A percentile compares a stretch with the other conserved stretches of the same genome.
These are phyloP conservation scores for Saguinus midas DNA, from an alignment of 2,113 vertebrate genomes.

Conservation along the genomic window DNA sequence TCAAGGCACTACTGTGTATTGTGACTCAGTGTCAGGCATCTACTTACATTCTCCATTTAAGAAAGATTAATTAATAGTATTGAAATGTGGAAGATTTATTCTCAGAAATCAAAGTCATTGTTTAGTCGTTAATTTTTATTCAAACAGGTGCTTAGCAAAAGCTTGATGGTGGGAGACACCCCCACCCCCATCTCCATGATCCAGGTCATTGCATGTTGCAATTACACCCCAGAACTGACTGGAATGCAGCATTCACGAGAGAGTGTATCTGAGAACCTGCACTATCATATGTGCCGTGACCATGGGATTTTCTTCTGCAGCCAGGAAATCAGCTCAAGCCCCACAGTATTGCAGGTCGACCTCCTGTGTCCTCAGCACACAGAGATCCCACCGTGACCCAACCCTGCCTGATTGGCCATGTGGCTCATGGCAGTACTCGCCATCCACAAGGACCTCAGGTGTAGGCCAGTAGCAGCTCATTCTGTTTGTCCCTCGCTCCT, in stretches of 20 bases:
- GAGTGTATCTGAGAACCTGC: neutral
- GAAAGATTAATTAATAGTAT: neutral
- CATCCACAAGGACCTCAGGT: neutral
- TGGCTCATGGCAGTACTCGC: too few relatives aligned
- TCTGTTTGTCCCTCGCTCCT: neutral
- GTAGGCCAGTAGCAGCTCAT: neutral
- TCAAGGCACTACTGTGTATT: neutral
- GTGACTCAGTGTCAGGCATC: neutral
- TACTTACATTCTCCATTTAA: neutral
- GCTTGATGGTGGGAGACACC: rapidly evolving
- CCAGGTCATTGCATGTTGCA: neutral
- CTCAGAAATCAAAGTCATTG: neutral
- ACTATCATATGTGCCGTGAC: too few relatives aligned
- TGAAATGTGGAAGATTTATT: neutral
- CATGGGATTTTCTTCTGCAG: neutral
- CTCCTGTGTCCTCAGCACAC: too few relatives aligned
- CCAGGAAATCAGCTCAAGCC: neutral
- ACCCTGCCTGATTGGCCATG: neutral
- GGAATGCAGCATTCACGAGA: too few relatives aligned
- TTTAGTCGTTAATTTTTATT: neutral
- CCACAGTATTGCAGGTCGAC: too few relatives aligned
- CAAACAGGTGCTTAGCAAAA: neutral
- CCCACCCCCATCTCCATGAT: rapidly evolving
- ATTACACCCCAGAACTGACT: neutral
- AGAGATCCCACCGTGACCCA: rapidly evolving